A percentile compares a stretch with the other conserved stretches of the same genome.
Conservation (phyloP, 2,113 vertebrate species). For the Boleophthalmus pectinirostris region DNA sequence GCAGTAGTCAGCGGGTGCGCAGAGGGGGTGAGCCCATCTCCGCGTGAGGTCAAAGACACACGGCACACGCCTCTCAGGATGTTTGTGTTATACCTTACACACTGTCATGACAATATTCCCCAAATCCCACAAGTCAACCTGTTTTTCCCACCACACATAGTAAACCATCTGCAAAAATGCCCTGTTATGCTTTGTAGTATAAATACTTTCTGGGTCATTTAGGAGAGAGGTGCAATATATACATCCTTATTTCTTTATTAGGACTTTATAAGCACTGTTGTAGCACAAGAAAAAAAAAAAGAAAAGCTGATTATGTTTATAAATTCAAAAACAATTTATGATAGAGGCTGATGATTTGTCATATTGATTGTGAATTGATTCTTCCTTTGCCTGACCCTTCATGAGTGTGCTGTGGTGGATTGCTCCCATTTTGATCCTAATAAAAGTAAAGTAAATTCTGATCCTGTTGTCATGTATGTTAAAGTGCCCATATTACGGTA, state of each 20-base stretch:
- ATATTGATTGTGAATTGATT: too few relatives aligned
- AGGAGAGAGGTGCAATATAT: too few relatives aligned
- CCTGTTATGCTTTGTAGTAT: too few relatives aligned
- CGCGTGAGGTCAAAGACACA: slow-evolving; percentile 59
- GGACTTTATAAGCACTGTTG: too few relatives aligned
- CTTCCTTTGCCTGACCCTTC: too few relatives aligned
- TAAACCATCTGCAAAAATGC: neutral
- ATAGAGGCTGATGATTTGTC: too few relatives aligned
- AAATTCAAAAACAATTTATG: too few relatives aligned
- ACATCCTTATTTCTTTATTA: too few relatives aligned
- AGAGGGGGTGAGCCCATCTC: slow-evolving; percentile 42
- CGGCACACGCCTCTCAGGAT: slow-evolving; percentile 49
- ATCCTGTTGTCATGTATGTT: neutral
- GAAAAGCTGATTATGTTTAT: too few relatives aligned
- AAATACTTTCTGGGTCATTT: too few relatives aligned
- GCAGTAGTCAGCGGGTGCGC: slow-evolving; percentile 50
- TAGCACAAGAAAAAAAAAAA: too few relatives aligned
- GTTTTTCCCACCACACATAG: neutral
- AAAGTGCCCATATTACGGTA: neutral
- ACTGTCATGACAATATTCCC: slow-evolving; percentile 16
- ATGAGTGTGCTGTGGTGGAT: too few relatives aligned
- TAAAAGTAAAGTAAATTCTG: neutral
- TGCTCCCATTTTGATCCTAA: neutral
- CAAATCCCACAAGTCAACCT: neutral
- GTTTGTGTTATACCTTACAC: slow-evolving; percentile 55